A percentile compares a stretch with the other conserved stretches of the same genome.
These are phyloP conservation scores for Hyaena hyaena DNA, from an alignment of 2,113 vertebrate genomes.

Conservation along the genomic window DNA sequence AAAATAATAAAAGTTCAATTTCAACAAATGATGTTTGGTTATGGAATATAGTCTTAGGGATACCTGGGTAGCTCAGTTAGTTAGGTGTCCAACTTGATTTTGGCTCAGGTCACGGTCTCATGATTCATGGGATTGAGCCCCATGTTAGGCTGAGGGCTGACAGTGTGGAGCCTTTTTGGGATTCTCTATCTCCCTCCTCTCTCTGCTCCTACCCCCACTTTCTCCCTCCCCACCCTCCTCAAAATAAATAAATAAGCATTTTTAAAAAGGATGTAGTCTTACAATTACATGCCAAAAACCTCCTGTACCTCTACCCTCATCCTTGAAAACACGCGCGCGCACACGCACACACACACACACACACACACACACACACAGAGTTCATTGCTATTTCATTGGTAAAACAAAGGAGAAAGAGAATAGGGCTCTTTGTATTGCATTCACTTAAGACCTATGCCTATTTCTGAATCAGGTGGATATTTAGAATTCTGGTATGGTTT, in stretches of 20 bases:
- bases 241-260: too few species aligned
- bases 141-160: too few species aligned
- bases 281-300: not conserved
- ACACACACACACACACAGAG: not conserved
- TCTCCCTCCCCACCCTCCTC: too few species aligned
- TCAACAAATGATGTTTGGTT: not conserved
- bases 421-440: not conserved
- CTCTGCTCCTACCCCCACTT: too few species aligned
- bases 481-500: constrained; percentile 16
- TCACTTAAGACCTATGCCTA: not conserved
- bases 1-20: constrained; percentile 1
- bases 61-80: too few species aligned
- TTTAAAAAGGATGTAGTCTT: not conserved
- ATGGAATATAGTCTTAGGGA: not conserved
- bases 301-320: not conserved
- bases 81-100: too few species aligned
- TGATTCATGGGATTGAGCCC: too few species aligned
- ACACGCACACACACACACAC: not conserved
- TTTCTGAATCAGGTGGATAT: not conserved
- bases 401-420: not conserved
- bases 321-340: not conserved
- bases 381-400: not conserved
- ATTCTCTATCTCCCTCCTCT: too few species aligned
- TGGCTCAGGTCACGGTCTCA: too few species aligned
- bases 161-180: too few species aligned